These are phyloP conservation scores for Prinia subflava DNA, from an alignment of 2,113 vertebrate genomes.

Conservation along the genomic window DNA sequence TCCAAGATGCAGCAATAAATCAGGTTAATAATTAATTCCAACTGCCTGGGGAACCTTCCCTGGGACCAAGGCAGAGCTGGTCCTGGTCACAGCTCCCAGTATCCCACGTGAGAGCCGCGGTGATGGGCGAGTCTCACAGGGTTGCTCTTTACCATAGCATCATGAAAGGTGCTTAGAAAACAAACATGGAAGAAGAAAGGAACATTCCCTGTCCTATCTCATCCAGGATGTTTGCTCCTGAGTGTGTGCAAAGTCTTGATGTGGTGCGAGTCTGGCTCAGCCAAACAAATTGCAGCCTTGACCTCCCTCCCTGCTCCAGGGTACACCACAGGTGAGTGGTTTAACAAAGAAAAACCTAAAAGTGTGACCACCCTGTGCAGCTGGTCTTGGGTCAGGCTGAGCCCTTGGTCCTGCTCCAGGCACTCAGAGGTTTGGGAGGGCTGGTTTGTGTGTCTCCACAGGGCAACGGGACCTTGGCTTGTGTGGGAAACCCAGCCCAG, in stretches of 20 bases:
- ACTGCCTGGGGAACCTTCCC: neutral
- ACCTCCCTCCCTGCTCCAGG: neutral
- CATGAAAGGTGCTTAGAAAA: neutral
- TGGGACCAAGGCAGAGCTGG: neutral
- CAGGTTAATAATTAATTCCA: conserved; percentile 14
- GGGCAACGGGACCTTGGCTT: neutral
- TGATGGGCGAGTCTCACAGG: neutral
- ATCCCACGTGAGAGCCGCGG: neutral
- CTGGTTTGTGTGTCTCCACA: neutral
- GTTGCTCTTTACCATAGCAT: neutral
- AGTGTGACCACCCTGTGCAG: neutral
- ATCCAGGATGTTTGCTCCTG: neutral
- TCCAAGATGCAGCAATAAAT: neutral
- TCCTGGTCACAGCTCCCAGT: neutral
- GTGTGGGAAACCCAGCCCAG: neutral
- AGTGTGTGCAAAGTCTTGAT: neutral
- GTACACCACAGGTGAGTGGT: neutral
- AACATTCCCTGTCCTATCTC: neutral
- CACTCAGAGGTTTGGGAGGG: neutral
- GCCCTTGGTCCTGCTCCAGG: neutral
- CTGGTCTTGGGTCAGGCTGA: neutral
- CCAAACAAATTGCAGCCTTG: neutral
- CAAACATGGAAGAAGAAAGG: neutral
- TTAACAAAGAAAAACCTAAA: neutral
- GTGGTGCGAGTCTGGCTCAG: neutral